Conservation (phyloP, 2,113 vertebrate species). For the Protobothrops flavoviridis region DNA sequence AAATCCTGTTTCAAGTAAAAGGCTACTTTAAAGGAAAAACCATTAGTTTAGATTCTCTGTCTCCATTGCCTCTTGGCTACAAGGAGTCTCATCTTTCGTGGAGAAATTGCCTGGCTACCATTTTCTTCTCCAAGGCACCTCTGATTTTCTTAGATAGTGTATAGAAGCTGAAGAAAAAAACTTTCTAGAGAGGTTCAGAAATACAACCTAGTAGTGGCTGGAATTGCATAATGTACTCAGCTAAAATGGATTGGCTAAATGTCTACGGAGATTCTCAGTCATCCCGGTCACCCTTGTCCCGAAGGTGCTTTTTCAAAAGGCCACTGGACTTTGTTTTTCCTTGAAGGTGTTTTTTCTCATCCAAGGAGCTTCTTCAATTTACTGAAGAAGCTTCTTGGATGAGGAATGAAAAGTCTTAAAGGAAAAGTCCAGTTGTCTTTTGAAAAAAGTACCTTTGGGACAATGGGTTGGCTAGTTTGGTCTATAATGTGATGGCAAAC, state of each 20-base stretch:
- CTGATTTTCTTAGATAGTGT: not conserved
- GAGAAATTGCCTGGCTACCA: not conserved
- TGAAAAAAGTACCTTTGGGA: not conserved
- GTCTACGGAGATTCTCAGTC: not conserved
- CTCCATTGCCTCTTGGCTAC: slow-evolving; percentile 10
- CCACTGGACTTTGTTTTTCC: not conserved
- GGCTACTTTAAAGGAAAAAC: slow-evolving; percentile 6
- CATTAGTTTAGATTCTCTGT: slow-evolving; percentile 7
- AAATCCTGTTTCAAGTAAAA: slow-evolving; percentile 22
- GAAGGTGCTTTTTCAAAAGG: not conserved
- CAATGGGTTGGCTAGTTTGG: not conserved
- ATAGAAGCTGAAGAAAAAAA: not conserved
- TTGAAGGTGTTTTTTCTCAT: not conserved
- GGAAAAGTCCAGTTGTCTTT: not conserved
- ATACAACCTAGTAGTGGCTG: not conserved
- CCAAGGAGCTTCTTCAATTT: not conserved
- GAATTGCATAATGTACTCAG: not conserved
- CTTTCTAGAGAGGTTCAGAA: not conserved
- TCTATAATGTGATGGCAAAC: too few relatives aligned
- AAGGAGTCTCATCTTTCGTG: not conserved
- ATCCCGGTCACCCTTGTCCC: not conserved
- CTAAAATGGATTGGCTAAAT: not conserved
- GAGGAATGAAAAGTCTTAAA: too few relatives aligned
- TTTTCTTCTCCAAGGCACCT: not conserved
- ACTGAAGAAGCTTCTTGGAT: too few relatives aligned